These are phyloP conservation scores for Lissonota sp. DNA, from an alignment of 2,888 invertebrate genomes.

Conservation along the genomic window DNA sequence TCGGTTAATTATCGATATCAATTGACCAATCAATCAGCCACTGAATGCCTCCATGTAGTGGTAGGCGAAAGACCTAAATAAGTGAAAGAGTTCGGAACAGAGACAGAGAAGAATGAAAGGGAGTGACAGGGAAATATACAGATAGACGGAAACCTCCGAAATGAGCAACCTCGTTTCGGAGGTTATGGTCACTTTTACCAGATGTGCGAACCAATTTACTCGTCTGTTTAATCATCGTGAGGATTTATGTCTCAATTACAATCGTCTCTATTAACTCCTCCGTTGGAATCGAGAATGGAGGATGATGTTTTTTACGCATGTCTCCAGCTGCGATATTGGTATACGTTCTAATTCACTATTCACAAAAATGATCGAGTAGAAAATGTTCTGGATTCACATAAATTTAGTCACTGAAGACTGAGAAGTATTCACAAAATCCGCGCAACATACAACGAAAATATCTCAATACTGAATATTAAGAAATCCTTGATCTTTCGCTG, in stretches of 20 bases:
- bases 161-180: neutral
- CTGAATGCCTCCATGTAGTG: constrained; percentile 13
- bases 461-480: no score
- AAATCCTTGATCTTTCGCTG: no score
- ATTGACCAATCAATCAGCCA: constrained; percentile 36
- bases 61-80: neutral
- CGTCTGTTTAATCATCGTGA: constrained; percentile 37
- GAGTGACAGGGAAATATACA: constrained; percentile 9
- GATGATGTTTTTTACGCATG: no score
- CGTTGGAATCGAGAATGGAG: no score
- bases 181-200: constrained; percentile 19
- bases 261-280: constrained; percentile 10
- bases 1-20: constrained; percentile 38
- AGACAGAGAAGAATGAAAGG: neutral
- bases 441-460: no score
- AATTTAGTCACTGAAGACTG: no score
- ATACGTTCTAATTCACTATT: no score
- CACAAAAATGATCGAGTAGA: no score
- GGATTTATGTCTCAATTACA: constrained; percentile 27
- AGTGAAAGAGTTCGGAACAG: neutral
- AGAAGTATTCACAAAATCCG: no score
- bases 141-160: no score
- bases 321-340: no score
- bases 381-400: no score
- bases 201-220: constrained; percentile 35